phyloP scores from a whole-genome alignment of 92 coral and sea anemone genomes.

The Hydrozoanthus gracilis region DNA sequence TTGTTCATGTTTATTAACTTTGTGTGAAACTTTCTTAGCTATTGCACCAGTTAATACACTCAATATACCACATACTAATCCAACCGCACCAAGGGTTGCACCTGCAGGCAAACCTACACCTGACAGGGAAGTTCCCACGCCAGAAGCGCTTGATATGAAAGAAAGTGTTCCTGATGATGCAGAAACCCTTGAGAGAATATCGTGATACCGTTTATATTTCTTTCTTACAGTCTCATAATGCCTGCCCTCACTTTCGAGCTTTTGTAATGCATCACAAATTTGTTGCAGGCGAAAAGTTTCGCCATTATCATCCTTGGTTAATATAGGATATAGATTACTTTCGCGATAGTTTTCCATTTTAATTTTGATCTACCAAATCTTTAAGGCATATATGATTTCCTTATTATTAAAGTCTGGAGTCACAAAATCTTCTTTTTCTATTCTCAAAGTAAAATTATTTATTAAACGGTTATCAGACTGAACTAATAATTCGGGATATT shows the following conservation, averaged over 20 bases:
- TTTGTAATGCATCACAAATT: not conserved
- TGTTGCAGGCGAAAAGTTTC: slow-evolving; percentile 15
- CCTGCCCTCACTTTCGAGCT: not conserved
- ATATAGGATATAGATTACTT: slow-evolving; percentile 1
- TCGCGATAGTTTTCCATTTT: not conserved
- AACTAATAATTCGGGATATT: not conserved
- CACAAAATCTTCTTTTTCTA: not conserved
- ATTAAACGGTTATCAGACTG: not conserved
- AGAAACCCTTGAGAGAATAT: not conserved
- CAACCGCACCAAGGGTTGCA: not conserved
- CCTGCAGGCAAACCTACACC: not conserved
- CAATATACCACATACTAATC: not conserved
- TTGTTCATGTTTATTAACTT: too few relatives aligned
- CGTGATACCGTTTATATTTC: not conserved
- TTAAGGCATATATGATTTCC: slow-evolving; percentile 1
- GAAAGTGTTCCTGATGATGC: not conserved
- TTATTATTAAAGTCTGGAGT: not conserved
- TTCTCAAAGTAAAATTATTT: not conserved
- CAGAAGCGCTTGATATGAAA: not conserved
- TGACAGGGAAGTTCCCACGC: not conserved
- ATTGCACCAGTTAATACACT: not conserved
- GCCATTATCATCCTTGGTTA: not conserved
- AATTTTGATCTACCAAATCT: not conserved
- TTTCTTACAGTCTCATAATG: slow-evolving; percentile 9
- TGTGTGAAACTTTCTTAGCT: too few relatives aligned